These are phyloP conservation scores for Pseudochaenichthys georgianus DNA, from an alignment of 2,797 vertebrate species.

Conservation along the genomic window DNA sequence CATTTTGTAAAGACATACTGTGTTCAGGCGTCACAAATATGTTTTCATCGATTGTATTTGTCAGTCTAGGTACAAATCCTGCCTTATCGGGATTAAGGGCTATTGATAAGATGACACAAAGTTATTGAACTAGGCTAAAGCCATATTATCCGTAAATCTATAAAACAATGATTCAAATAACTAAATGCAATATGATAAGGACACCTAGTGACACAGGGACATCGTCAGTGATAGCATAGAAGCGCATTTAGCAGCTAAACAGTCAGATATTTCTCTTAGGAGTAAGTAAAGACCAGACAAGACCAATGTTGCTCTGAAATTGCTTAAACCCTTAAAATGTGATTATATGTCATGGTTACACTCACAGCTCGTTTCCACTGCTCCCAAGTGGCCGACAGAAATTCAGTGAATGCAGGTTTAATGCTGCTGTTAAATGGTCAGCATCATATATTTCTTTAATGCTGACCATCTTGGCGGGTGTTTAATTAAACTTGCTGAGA, in stretches of 20 bases:
- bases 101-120: not conserved
- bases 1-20: slow-evolving; percentile 4
- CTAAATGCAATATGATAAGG: not conserved
- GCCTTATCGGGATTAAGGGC: not conserved
- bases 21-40: not conserved
- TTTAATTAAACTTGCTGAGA: slow-evolving; percentile 31
- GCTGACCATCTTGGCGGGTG: not conserved
- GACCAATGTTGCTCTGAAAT: not conserved
- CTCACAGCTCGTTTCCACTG: slow-evolving; percentile 4
- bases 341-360: not conserved
- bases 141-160: not conserved
- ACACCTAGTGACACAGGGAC: not conserved
- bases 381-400: not conserved
- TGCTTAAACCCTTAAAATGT: slow-evolving; percentile 11
- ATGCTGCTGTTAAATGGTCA: slow-evolving; percentile 24
- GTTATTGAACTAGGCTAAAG: not conserved
- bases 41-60: not conserved
- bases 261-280: not conserved
- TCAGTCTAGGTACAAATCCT: not conserved
- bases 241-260: not conserved
- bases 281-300: not conserved
- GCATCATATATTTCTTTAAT: slow-evolving; percentile 3
- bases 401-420: slow-evolving; percentile 19
- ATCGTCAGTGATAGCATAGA: not conserved
- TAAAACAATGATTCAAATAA: not conserved